A percentile compares a stretch with the other conserved stretches of the same genome.
Conservation (phyloP, 92 coral and sea anemone genomes). For the Porites lobata region DNA sequence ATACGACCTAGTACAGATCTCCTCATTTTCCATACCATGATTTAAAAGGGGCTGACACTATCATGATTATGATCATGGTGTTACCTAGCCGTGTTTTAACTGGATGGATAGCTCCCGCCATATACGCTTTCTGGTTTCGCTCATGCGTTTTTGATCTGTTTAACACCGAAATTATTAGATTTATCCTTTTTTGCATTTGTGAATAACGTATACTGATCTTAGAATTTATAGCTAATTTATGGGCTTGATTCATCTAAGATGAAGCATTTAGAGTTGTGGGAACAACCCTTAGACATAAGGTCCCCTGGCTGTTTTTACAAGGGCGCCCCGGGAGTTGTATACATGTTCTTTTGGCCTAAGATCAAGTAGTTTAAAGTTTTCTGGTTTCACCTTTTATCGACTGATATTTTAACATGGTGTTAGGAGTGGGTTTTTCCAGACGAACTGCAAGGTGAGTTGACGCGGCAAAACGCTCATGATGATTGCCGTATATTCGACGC, state of each 20-base stretch:
- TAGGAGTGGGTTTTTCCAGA: conserved; percentile 64
- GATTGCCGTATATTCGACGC: conserved; percentile 65
- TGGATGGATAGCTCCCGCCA: too few relatives aligned
- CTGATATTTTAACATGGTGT: neutral
- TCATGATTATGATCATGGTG: too few relatives aligned
- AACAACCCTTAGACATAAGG: neutral
- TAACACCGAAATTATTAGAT: too few relatives aligned
- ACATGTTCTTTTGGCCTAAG: conserved; percentile 54
- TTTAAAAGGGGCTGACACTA: too few relatives aligned
- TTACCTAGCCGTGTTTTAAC: too few relatives aligned
- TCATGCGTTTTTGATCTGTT: too few relatives aligned
- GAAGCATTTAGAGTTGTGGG: neutral
- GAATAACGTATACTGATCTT: too few relatives aligned
- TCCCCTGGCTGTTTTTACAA: neutral
- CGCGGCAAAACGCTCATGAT: conserved; percentile 64
- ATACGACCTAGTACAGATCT: too few relatives aligned
- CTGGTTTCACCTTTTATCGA: conserved; percentile 69
- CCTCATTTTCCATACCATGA: too few relatives aligned
- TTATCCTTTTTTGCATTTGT: too few relatives aligned
- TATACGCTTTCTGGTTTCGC: too few relatives aligned
- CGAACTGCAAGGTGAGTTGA: conserved; percentile 60
- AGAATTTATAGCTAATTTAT: too few relatives aligned
- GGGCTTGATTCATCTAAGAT: neutral
- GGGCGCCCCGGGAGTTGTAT: conserved; percentile 29
- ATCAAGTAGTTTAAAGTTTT: conserved; percentile 37